phyloP scores from a whole-genome alignment of 2,797 vertebrate genomes.

The Uromys caudimaculatus region DNA sequence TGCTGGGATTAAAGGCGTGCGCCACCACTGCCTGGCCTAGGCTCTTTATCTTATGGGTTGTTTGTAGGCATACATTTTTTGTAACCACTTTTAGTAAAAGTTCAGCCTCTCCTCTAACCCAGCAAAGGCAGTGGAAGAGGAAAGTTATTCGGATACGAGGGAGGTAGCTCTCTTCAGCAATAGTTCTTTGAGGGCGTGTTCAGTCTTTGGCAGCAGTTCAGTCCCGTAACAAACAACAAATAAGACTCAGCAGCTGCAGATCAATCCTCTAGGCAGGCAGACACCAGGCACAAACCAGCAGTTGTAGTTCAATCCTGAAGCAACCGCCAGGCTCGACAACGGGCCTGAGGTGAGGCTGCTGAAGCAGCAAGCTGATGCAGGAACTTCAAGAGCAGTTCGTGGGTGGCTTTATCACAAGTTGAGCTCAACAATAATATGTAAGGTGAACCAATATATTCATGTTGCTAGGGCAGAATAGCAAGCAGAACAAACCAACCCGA shows the following conservation, averaged over 20 bases:
- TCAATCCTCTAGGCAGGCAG: not conserved
- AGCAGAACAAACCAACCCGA: not conserved
- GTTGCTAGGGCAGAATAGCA: not conserved
- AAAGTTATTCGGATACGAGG: not conserved
- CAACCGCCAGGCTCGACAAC: not conserved
- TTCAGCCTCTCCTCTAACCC: not conserved
- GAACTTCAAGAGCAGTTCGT: not conserved
- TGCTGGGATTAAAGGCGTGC: no score
- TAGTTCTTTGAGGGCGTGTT: not conserved
- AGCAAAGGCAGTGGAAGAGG: not conserved
- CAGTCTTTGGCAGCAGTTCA: not conserved
- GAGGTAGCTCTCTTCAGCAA: not conserved
- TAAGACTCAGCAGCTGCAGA: not conserved
- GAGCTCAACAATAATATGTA: not conserved
- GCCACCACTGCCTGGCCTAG: no score
- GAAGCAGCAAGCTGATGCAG: not conserved
- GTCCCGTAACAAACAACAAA: not conserved
- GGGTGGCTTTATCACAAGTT: not conserved
- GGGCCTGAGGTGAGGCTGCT: not conserved
- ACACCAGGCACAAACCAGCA: not conserved
- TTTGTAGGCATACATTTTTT: not conserved
- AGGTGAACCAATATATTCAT: not conserved
- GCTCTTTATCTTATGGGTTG: not conserved
- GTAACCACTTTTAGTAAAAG: not conserved
- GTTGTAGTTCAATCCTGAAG: not conserved